phyloP scores from a whole-genome alignment of 2,888 invertebrate species.

The Leptinotarsa haldemani region DNA sequence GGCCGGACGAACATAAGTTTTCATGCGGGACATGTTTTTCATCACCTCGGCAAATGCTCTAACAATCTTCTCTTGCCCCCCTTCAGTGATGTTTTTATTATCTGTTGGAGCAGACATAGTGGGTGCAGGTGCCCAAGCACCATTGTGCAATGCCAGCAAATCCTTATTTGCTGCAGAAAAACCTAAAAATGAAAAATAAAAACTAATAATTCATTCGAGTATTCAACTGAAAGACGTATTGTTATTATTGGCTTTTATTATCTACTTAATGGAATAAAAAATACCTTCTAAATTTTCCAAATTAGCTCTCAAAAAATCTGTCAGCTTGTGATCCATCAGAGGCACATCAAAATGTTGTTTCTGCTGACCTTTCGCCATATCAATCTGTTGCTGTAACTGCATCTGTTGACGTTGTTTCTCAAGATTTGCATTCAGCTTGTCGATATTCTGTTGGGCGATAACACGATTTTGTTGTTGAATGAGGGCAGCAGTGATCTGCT shows the following conservation, averaged over 20 bases:
- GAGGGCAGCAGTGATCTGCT: constrained; percentile 72
- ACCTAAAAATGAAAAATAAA: constrained; percentile 44
- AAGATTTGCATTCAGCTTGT: constrained; percentile 70
- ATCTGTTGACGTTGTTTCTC: constrained; percentile 67
- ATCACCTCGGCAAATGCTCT: constrained; percentile 87
- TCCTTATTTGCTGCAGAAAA: constrained; percentile 71
- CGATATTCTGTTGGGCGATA: constrained; percentile 72
- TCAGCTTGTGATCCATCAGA: constrained; percentile 74
- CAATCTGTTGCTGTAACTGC: constrained; percentile 59
- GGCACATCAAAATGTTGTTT: constrained; percentile 64
- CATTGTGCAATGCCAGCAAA: constrained; percentile 75
- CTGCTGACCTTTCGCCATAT: constrained; percentile 59
- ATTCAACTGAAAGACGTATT: not conserved
- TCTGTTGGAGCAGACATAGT: constrained; percentile 53
- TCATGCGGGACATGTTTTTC: constrained; percentile 90
- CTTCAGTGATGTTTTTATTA: constrained; percentile 61
- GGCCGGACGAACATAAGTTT: constrained; percentile 86
- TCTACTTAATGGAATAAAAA: no score
- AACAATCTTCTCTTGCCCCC: constrained; percentile 87
- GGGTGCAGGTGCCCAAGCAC: constrained; percentile 70
- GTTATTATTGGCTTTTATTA: no score
- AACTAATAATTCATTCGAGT: no score
- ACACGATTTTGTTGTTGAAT: constrained; percentile 75
- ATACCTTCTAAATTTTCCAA: constrained; percentile 77
- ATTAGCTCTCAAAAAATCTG: constrained; percentile 79